Evolutionary conservation across 2,113 vertebrate genomes (phyloP).

Genomic region (Larimichthys crocea): DNA sequence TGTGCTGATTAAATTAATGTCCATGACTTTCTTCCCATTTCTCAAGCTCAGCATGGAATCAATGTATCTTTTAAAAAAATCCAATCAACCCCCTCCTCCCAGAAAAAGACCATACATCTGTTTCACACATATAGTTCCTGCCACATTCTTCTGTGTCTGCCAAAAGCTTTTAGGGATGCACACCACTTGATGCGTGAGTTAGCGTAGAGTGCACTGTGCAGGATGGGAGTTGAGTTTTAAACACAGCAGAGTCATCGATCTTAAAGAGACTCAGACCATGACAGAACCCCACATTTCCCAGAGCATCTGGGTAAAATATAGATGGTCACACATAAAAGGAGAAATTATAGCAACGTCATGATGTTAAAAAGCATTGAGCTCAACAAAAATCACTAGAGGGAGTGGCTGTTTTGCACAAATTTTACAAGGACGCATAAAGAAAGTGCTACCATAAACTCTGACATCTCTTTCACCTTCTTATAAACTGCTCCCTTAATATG

Average conservation of each 20-base stretch:
- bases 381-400: not conserved
- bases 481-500: constrained; percentile 22
- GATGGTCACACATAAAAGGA: not conserved
- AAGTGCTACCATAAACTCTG: not conserved
- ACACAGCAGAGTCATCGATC: constrained; percentile 32
- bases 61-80: constrained; percentile 20
- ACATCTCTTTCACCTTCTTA: constrained; percentile 32
- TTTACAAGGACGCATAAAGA: not conserved
- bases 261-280: constrained; percentile 39
- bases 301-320: constrained; percentile 32
- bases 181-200: constrained; percentile 59
- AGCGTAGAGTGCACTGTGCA: constrained; percentile 44
- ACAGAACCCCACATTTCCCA: constrained; percentile 1
- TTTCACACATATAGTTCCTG: constrained; percentile 73
- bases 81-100: not conserved
- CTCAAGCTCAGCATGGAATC: constrained; percentile 55
- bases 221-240: constrained; percentile 50
- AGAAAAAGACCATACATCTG: constrained; percentile 64
- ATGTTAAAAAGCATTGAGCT: not conserved
- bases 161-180: constrained; percentile 77
- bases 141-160: constrained; percentile 73
- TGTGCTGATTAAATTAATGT: constrained; percentile 66
- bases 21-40: constrained; percentile 46
- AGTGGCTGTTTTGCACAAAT: constrained; percentile 14
- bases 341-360: not conserved